Evolutionary conservation across 2,888 invertebrate genomes (phyloP), one percentile per base, ranked within the genome.

Genomic region (Tinea trinotella): DNA sequence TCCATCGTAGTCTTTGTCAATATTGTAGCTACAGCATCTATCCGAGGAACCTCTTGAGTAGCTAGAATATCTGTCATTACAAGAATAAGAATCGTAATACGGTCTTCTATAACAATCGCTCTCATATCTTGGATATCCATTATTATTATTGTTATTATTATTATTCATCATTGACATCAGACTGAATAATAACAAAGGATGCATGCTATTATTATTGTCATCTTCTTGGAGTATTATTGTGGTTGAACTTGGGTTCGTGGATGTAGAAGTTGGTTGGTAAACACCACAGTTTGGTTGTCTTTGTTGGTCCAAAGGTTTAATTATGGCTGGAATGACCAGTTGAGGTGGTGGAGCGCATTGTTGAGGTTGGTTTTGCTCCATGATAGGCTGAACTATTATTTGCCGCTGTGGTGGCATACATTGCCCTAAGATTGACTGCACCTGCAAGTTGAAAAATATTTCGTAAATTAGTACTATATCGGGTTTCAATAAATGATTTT

Each of bases 351-450:
- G 9, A 6, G 17, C 2, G 3, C 9, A 19, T 10, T 17, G 19
- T 17, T 46, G 19, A 12, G 40, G 10, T 19, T 3, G 9, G 6
- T 4, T 10, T 19, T 46, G 46, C 6, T 19, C 15, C 17, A 46
- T 10, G 5, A 46, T n/a, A 2, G 46, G 46, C 46, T 46, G 46
- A 17, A 46, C 18, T 10, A 46, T 10, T 46, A 46, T 46, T 19
- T 46, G 46, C 1, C 46, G 46, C 13, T 12, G 13, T 2, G 17
- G 2, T 15, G 46, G 19, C 10, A 19, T 17, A 17, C 19, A 19
- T 46, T 46, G 46, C 10, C 18, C 19, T 19, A 46, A 19, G 46
- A 46, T 46, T 2, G 46, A 46, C 10, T 46, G 17, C 46, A 46
- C 19, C 46, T 46, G 46, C 4, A 46, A 46, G n/a, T n/a, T n/a